A percentile compares a stretch with the other conserved stretches of the same genome.
Conservation (phyloP, 2,113 vertebrate genomes). For the Myrmecobius fasciatus region DNA sequence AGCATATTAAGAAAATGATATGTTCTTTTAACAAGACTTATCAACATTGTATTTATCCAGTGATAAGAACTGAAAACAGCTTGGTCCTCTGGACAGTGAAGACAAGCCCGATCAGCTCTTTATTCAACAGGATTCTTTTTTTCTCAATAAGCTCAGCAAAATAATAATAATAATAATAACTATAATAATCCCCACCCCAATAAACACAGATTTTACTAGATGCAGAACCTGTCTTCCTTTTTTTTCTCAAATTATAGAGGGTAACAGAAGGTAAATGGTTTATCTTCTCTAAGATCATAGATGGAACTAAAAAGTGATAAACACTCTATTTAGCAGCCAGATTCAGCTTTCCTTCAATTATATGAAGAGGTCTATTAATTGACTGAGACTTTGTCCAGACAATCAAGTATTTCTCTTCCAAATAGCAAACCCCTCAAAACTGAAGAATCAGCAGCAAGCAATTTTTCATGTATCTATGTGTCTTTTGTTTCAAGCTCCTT, state of each 20-base stretch:
- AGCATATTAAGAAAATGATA: background rate
- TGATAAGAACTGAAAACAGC: background rate
- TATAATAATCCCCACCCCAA: too few relatives aligned
- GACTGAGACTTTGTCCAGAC: too few relatives aligned
- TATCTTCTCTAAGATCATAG: too few relatives aligned
- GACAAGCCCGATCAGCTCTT: background rate
- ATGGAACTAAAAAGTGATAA: background rate
- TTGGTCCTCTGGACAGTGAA: background rate
- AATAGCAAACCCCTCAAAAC: too few relatives aligned
- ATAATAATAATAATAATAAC: too few relatives aligned
- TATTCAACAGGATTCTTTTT: background rate
- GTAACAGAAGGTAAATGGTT: too few relatives aligned
- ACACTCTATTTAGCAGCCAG: background rate
- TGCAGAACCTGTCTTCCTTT: too few relatives aligned
- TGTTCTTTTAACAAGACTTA: too few relatives aligned
- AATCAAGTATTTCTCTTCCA: too few relatives aligned
- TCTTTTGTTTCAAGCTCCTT: background rate
- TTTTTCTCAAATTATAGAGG: too few relatives aligned
- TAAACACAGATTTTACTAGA: too few relatives aligned
- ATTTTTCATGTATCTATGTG: background rate
- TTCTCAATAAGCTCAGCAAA: too few relatives aligned
- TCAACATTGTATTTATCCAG: background rate
- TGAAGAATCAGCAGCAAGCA: background rate
- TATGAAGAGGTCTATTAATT: background rate
- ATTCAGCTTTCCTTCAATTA: background rate